Conservation (phyloP, 2,113 vertebrate genomes). For the Hemichromis elongatus region DNA sequence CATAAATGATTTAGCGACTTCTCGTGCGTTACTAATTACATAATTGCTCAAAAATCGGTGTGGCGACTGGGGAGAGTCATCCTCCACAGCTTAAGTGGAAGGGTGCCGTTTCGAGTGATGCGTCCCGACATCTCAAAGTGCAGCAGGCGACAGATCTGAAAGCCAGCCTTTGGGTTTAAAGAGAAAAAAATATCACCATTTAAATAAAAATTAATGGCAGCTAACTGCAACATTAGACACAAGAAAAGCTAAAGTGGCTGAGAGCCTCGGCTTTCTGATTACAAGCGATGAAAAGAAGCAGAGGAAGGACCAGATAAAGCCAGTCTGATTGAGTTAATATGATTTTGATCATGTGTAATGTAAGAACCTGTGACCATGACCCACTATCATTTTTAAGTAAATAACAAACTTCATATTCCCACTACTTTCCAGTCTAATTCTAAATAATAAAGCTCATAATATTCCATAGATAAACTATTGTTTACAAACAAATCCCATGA, state of each 20-base stretch:
- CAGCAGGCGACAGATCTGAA: not conserved
- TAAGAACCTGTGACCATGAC: not conserved
- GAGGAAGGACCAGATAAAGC: not conserved
- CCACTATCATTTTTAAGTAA: not conserved
- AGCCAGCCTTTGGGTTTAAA: not conserved
- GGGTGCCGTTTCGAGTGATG: accelerated
- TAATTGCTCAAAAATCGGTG: not conserved
- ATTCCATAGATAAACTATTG: not conserved
- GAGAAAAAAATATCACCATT: accelerated
- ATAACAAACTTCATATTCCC: not conserved
- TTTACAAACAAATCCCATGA: not conserved
- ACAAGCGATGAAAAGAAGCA: not conserved
- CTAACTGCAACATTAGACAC: not conserved
- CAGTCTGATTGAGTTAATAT: not conserved
- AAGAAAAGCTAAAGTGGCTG: not conserved
- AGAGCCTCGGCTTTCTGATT: not conserved
- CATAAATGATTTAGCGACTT: not conserved
- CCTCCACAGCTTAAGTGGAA: not conserved
- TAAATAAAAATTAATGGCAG: not conserved
- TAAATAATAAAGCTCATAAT: not conserved
- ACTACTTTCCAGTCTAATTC: not conserved
- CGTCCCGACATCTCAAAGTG: not conserved
- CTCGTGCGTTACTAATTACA: not conserved
- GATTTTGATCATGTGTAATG: not conserved
- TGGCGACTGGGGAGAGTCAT: not conserved